These are phyloP conservation scores for Actenoides hombroni DNA, from an alignment of 2,113 vertebrate genomes.

Conservation along the genomic window DNA sequence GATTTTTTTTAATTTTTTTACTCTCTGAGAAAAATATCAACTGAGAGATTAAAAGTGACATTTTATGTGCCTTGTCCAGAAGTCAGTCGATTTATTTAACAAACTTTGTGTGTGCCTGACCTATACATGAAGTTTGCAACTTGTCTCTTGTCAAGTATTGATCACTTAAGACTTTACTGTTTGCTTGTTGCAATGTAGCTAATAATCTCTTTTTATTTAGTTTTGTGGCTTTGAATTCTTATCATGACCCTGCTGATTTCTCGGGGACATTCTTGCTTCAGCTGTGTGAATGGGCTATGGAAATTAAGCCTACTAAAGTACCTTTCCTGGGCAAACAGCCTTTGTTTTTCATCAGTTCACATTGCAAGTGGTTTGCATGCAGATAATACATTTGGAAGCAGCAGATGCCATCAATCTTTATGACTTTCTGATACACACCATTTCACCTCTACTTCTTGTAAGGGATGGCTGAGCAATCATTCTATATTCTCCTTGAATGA, in stretches of 20 bases:
- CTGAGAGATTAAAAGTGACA: constrained; percentile 78
- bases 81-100: constrained; percentile 74
- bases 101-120: constrained; percentile 66
- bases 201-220: constrained; percentile 80
- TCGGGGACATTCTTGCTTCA: constrained; percentile 70
- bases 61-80: constrained; percentile 73
- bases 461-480: constrained; percentile 81
- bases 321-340: constrained; percentile 63
- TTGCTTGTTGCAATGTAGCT: constrained; percentile 72
- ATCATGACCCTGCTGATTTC: constrained; percentile 78
- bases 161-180: constrained; percentile 73
- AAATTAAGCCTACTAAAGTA: constrained; percentile 73
- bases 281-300: constrained; percentile 72
- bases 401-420: constrained; percentile 79
- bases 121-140: constrained; percentile 74
- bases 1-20: constrained; percentile 28
- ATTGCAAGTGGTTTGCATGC: constrained; percentile 77
- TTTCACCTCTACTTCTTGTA: constrained; percentile 84
- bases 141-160: constrained; percentile 76
- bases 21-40: constrained; percentile 75
- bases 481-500: constrained; percentile 75
- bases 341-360: constrained; percentile 75
- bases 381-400: constrained; percentile 67
- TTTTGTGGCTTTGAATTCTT: constrained; percentile 80
- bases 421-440: constrained; percentile 83